phyloP scores from a whole-genome alignment of 2,888 invertebrate species.

The Hypomecis atomaria region DNA sequence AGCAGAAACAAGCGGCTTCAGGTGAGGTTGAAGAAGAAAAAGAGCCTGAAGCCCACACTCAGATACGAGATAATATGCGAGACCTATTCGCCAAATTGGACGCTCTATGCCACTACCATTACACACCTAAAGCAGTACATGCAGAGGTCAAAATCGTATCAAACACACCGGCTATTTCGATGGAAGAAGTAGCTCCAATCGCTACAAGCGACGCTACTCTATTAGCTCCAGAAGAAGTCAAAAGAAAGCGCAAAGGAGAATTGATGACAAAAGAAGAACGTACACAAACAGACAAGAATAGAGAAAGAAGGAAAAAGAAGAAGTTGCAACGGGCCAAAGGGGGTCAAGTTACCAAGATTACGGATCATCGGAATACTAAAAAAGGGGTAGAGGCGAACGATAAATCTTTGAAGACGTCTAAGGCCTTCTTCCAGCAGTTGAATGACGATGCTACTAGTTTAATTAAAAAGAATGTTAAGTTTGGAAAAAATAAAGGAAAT shows the following conservation, averaged over 20 bases:
- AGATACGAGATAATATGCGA: conserved; percentile 90
- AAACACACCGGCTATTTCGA: conserved; percentile 94
- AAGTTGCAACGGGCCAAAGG: conserved; percentile 86
- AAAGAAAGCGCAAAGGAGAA: conserved; percentile 84
- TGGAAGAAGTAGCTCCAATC: conserved; percentile 98
- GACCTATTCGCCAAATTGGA: conserved; percentile 94
- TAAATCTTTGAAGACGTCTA: conserved; percentile 87
- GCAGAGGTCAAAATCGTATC: conserved; percentile 96
- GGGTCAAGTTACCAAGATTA: conserved; percentile 67
- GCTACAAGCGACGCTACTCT: conserved; percentile 92
- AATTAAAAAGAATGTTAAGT: conserved; percentile 69
- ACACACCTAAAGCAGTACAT: conserved; percentile 93
- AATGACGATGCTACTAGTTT: conserved; percentile 88
- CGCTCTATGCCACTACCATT: conserved; percentile 97
- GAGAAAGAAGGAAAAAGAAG: conserved; percentile 95
- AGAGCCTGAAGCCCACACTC: conserved; percentile 90
- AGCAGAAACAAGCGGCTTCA: conserved; percentile 85
- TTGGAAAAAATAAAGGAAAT: conserved; percentile 68
- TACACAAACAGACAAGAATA: conserved; percentile 93
- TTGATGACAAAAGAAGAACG: conserved; percentile 91
- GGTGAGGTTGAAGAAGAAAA: conserved; percentile 85
- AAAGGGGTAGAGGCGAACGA: conserved; percentile 85
- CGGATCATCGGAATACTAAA: conserved; percentile 80
- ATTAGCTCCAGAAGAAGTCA: conserved; percentile 97
- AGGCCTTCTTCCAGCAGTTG: conserved; percentile 93